phyloP scores from a whole-genome alignment of 2,888 invertebrate species.

The Zaprionus lineosus region DNA sequence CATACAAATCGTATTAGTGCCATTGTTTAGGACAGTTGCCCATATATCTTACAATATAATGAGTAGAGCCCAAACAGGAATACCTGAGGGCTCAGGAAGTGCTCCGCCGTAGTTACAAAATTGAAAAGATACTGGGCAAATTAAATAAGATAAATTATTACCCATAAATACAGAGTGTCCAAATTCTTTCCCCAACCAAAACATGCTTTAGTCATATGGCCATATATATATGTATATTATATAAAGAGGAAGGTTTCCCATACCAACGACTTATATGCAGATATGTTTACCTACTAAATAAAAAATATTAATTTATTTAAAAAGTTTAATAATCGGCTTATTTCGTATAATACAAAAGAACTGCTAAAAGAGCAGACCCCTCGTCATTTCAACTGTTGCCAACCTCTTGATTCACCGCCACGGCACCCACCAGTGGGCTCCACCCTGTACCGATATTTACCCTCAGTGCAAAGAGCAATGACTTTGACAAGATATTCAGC shows the following conservation, averaged over 20 bases:
- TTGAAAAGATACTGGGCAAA: no score
- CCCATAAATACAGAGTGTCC: conserved; percentile 4
- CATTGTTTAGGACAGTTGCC: conserved; percentile 22
- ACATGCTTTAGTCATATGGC: no score
- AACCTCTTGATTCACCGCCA: conserved; percentile 4
- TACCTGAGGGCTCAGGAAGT: not conserved
- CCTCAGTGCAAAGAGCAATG: conserved; percentile 45
- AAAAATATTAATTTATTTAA: no score
- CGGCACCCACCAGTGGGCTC: conserved; percentile 17
- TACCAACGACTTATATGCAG: no score
- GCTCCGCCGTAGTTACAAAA: not conserved
- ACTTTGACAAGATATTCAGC: conserved; percentile 31
- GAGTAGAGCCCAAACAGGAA: conserved; percentile 3
- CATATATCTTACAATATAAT: conserved; percentile 27
- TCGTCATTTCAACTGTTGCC: not conserved
- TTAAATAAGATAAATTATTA: no score
- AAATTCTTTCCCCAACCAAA: conserved; percentile 7
- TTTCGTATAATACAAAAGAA: no score
- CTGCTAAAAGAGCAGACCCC: no score
- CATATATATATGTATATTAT: no score
- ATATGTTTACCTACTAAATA: no score
- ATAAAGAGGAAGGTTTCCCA: no score
- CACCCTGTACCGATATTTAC: conserved; percentile 23
- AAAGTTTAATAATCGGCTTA: no score
- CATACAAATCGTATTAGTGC: conserved; percentile 54